Evolutionary conservation across 2,888 invertebrate species (phyloP).

Genomic region (Spisula solida): DNA sequence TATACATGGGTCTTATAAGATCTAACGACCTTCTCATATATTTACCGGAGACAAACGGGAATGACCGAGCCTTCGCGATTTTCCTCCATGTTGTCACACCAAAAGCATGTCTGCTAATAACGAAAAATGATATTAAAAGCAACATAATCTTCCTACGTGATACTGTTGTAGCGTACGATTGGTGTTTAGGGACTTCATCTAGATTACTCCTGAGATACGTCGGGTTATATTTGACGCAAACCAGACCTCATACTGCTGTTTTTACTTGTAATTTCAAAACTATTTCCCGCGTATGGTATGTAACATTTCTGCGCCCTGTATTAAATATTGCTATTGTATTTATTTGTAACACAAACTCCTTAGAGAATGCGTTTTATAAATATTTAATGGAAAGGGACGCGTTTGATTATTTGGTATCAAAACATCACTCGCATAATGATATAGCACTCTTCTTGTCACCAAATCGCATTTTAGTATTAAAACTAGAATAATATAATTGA

Average conservation of each 20-base stretch:
- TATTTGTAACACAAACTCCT: not conserved
- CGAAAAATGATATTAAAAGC: not conserved
- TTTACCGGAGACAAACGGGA: too few species aligned
- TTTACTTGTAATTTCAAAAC: not conserved
- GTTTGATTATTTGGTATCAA: not conserved
- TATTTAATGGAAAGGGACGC: not conserved
- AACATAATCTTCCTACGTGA: constrained; percentile 6
- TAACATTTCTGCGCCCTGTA: not conserved
- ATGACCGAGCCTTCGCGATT: too few species aligned
- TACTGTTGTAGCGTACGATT: not conserved
- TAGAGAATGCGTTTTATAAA: not conserved
- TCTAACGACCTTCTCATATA: too few species aligned
- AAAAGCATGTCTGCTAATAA: constrained; percentile 21
- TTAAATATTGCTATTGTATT: not conserved
- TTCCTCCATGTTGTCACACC: not conserved
- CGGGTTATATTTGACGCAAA: not conserved
- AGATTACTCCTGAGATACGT: constrained; percentile 12
- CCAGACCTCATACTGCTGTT: constrained; percentile 17
- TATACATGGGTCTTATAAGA: too few species aligned
- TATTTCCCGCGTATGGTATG: not conserved
- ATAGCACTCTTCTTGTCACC: not conserved
- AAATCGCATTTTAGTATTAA: not conserved
- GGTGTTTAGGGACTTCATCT: constrained; percentile 19
- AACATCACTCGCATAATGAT: too few species aligned
- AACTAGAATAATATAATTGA: not conserved